phyloP scores from a whole-genome alignment of 2,113 vertebrate genomes.

The Myotis brandtii region DNA sequence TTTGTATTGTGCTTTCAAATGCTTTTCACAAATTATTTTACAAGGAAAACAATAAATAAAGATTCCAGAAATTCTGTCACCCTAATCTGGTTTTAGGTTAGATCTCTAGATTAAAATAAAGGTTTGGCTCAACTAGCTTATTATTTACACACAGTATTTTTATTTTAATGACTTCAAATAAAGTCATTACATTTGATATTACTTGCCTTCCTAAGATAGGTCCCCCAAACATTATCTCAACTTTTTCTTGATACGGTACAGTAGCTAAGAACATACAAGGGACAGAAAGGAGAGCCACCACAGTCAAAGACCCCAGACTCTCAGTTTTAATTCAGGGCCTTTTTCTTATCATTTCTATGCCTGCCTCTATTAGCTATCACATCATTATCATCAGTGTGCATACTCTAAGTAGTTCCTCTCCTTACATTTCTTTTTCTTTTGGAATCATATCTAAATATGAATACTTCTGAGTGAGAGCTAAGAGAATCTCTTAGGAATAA shows the following conservation, averaged over 20 bases:
- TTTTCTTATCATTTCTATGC: background rate
- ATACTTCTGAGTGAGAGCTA: background rate
- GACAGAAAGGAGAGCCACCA: background rate
- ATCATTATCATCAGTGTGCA: background rate
- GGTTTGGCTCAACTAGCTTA: background rate
- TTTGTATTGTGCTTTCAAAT: slow-evolving; percentile 10
- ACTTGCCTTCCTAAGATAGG: slow-evolving; percentile 6
- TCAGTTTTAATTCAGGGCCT: background rate
- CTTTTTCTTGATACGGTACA: background rate
- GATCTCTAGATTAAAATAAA: background rate
- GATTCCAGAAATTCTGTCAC: slow-evolving; percentile 40
- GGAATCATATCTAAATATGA: background rate
- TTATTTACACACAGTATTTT: background rate
- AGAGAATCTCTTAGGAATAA: slow-evolving; percentile 29
- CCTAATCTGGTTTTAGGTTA: slow-evolving; percentile 8
- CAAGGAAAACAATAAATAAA: background rate
- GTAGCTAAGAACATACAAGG: background rate
- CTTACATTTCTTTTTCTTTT: slow-evolving; percentile 41
- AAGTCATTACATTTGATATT: background rate
- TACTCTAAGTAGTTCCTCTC: background rate
- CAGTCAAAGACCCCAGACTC: background rate
- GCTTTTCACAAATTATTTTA: slow-evolving; percentile 26
- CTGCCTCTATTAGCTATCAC: background rate
- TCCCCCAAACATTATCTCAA: background rate
- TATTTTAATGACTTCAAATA: slow-evolving; percentile 41